Evolutionary conservation across 2,113 vertebrate species (phyloP).

Genomic region (Mungos mungo): DNA sequence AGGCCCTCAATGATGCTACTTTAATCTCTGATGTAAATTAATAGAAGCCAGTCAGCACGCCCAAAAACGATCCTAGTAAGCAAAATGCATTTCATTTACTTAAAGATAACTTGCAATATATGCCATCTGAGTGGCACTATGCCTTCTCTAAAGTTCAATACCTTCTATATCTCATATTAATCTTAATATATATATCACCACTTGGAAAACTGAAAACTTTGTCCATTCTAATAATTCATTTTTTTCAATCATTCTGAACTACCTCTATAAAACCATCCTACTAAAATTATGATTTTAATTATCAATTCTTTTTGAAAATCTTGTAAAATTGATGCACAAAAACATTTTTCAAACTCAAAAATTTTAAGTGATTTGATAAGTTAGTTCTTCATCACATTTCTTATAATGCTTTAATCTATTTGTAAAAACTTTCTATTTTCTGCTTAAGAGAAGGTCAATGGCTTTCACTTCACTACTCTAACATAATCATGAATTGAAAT

Average conservation of each 20-base stretch:
- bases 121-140: neutral
- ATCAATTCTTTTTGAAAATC: neutral
- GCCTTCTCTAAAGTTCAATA: slow-evolving; percentile 23
- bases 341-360: slow-evolving; percentile 19
- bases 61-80: slow-evolving; percentile 17
- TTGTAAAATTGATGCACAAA: neutral
- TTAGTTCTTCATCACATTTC: slow-evolving; percentile 67
- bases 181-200: neutral
- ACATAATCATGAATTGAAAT: slow-evolving; percentile 90
- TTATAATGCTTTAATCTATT: slow-evolving; percentile 80
- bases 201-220: neutral
- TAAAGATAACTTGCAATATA: neutral
- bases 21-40: neutral
- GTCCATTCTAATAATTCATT: neutral
- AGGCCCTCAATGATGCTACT: neutral
- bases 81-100: slow-evolving; percentile 42
- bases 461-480: slow-evolving; percentile 87
- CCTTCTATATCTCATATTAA: neutral
- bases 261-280: neutral
- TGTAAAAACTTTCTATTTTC: slow-evolving; percentile 87
- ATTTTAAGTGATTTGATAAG: slow-evolving; percentile 47
- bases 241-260: neutral
- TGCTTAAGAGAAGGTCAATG: slow-evolving; percentile 87
- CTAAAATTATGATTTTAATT: slow-evolving; percentile 48
- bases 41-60: slow-evolving; percentile 7